phyloP scores from a whole-genome alignment of 2,113 vertebrate genomes.

The Cyprinus carpio region DNA sequence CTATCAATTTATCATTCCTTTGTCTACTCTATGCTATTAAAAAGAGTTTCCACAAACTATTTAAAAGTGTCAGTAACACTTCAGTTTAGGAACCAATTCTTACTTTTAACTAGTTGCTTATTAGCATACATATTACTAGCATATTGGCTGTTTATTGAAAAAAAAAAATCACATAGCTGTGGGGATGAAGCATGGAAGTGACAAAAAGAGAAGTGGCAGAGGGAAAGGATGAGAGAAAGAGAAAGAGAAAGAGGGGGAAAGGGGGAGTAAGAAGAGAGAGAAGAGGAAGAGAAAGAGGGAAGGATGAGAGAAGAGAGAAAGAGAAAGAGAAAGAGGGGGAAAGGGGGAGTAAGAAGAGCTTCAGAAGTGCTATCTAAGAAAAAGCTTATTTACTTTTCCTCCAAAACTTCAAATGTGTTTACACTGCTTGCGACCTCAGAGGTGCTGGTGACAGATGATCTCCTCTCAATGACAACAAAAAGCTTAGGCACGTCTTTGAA shows the following conservation, averaged over 20 bases:
- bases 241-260: no score
- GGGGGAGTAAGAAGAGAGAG: no score
- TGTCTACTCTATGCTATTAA: no score
- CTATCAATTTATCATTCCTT: no score
- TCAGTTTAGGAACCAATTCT: no score
- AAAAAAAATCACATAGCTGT: no score
- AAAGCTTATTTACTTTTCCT: conserved; percentile 6
- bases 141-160: no score
- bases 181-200: conserved; percentile 6
- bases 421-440: background rate
- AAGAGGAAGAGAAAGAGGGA: background rate
- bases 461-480: conserved; percentile 19
- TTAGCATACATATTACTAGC: no score
- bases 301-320: background rate
- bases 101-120: no score
- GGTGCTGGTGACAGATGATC: background rate
- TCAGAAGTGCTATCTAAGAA: background rate
- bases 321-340: no score
- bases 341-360: background rate
- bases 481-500: background rate
- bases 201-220: background rate
- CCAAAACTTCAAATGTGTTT: conserved; percentile 12
- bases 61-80: no score
- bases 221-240: background rate
- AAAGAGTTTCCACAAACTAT: no score